Evolutionary conservation across 2,888 invertebrate genomes (phyloP), one percentile per base, ranked within the genome.

Genomic region (Steinernema carpocapsae): DNA sequence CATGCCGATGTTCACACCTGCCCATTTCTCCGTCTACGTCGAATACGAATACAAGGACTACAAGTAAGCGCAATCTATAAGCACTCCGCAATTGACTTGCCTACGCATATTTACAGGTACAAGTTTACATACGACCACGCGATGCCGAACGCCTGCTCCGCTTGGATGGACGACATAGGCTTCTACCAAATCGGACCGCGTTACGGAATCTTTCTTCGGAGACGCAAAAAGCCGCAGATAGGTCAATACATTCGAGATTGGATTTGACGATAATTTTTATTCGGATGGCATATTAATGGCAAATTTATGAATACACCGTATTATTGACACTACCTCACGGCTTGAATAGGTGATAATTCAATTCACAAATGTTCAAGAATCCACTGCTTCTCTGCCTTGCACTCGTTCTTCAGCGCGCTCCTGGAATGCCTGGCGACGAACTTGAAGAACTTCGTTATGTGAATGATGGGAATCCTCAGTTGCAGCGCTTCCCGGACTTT

Each of bases 151-250:
- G 6, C 22, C 12, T 56, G 56, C 26, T 3, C 24, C 22, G 56
- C 24, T 6, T 10, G 56, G 24, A 3, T 56, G 26, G 56, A 56
- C 10, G 26, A 56, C 10, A 43, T 12, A 6, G 56, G 26, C 56
- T 26, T 12, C n/a, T 56, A 56, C 56, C 56, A 56, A 19, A 26
- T 56, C 26, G 56, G 56, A 56, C 56, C 56, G 24, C 56, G 56
- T 19, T 56, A 56, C 26, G 56, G 56, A 24, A 10, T 24, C n/a
- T 56, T 56, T 17, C 6, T 48, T 17, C 17, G 48, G 14, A 48
- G 48, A 19, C 17, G 4, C 2, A 48, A 48, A 7, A 64, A 32
- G 17, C 32, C 32, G 64, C 10, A 64, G n/a, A 12, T 32, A 4
- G 29, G 32, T 2, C 10, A 64, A 17, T 64, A 32, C 17, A 64